phyloP scores from a whole-genome alignment of 2,113 vertebrate species.

The Catagonus wagneri region DNA sequence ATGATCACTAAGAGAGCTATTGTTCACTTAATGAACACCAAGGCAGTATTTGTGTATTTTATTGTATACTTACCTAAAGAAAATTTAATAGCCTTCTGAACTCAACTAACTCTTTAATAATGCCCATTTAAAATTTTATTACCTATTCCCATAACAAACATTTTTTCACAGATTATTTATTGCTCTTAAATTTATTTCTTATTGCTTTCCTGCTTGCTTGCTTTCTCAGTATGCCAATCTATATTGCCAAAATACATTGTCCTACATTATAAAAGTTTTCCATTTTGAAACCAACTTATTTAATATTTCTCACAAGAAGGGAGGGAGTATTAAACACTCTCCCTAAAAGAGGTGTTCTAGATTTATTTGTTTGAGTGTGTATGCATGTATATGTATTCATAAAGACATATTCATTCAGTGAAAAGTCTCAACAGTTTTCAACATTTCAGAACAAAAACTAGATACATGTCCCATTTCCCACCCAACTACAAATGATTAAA shows the following conservation, averaged over 20 bases:
- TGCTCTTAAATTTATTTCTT: background rate
- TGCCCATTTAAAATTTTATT: background rate
- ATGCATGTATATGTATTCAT: too few species aligned
- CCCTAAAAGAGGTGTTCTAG: too few species aligned
- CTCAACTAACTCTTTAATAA: background rate
- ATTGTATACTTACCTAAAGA: background rate
- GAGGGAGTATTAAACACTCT: too few species aligned
- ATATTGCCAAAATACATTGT: background rate
- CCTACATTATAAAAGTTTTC: background rate
- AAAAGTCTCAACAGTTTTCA: background rate
- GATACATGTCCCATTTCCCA: background rate
- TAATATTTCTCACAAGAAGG: background rate
- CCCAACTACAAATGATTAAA: background rate
- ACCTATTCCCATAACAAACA: background rate
- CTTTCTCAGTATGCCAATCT: background rate
- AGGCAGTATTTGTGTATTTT: background rate
- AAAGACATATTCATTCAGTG: background rate
- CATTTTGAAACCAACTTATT: background rate
- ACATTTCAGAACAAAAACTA: background rate
- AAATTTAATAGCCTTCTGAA: background rate
- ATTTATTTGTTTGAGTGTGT: too few species aligned
- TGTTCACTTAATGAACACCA: background rate
- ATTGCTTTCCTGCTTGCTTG: background rate
- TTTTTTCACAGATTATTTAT: conserved; percentile 6
- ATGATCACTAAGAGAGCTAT: background rate